Percentiles rank a stretch among this genome's conserved stretches.
phyloP scores from a whole-genome alignment of 1,140 invertebrate species.

The Diorhabda sublineata region DNA sequence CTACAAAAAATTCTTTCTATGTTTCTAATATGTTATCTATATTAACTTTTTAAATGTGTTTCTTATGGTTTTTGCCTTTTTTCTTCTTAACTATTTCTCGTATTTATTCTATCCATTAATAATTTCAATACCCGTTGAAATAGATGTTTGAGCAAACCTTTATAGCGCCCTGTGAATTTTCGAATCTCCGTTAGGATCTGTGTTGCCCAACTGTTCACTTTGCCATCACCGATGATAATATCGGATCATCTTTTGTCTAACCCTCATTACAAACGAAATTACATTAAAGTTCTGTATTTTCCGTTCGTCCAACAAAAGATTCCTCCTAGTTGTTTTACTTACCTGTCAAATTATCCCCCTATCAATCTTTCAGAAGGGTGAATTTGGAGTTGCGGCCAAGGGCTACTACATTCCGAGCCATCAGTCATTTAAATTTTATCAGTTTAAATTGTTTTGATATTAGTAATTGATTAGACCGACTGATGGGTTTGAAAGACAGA shows the following conservation, averaged over 20 bases:
- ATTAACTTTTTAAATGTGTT: too few species aligned
- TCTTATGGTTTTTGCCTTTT: too few species aligned
- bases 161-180: too few species aligned
- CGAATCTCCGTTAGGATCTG: too few species aligned
- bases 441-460: constrained; percentile 3
- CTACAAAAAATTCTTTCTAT: too few species aligned
- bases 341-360: constrained; percentile 4
- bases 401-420: neutral
- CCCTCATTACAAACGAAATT: constrained; percentile 7
- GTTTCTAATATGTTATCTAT: too few species aligned
- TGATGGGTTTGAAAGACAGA: neutral
- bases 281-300: constrained; percentile 3
- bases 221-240: neutral
- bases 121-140: too few species aligned
- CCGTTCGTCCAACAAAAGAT: constrained; percentile 9
- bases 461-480: neutral
- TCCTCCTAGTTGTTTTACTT: neutral
- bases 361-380: constrained; percentile 7
- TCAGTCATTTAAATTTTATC: constrained; percentile 9
- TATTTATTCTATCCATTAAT: too few species aligned
- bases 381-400: neutral
- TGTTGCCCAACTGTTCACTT: neutral
- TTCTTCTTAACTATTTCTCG: too few species aligned
- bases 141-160: too few species aligned
- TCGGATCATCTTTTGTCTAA: constrained; percentile 7